Conservation (phyloP, 2,888 invertebrate species). For the Biston betularia region DNA sequence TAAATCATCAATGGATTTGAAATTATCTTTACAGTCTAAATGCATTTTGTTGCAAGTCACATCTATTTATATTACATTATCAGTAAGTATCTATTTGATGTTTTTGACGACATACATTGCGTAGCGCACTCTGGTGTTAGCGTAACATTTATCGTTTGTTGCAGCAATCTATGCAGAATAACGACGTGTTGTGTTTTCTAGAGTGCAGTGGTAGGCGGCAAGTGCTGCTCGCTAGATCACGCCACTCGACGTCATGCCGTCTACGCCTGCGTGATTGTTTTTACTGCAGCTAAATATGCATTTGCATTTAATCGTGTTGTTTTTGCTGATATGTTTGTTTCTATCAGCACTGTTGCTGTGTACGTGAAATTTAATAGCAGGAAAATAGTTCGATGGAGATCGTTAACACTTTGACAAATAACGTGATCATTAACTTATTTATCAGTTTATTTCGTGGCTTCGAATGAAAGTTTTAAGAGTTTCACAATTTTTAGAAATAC, state of each 20-base stretch:
- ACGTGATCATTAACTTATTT: background rate
- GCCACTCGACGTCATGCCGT: constrained; percentile 46
- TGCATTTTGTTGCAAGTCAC: constrained; percentile 35
- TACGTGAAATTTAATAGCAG: constrained; percentile 18
- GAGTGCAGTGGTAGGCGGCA: background rate
- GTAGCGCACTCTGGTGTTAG: background rate
- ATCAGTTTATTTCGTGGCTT: background rate
- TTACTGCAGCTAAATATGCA: constrained; percentile 36
- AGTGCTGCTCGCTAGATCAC: constrained; percentile 35
- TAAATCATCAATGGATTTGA: constrained; percentile 32
- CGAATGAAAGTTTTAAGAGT: background rate
- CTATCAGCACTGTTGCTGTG: constrained; percentile 18
- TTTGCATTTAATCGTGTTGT: constrained; percentile 43
- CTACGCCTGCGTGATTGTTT: constrained; percentile 41
- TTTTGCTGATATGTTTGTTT: constrained; percentile 38
- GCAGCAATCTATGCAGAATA: constrained; percentile 19
- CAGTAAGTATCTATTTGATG: background rate
- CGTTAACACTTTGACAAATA: background rate
- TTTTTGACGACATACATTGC: background rate
- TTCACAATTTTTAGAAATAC: too few relatives aligned
- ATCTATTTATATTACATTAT: constrained; percentile 24
- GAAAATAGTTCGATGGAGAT: constrained; percentile 4
- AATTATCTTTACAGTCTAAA: constrained; percentile 31
- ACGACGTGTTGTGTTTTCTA: constrained; percentile 3
- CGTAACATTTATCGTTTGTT: background rate